Evolutionary conservation across 1,140 invertebrate species (phyloP).

Genomic region (Solenopsis invicta): DNA sequence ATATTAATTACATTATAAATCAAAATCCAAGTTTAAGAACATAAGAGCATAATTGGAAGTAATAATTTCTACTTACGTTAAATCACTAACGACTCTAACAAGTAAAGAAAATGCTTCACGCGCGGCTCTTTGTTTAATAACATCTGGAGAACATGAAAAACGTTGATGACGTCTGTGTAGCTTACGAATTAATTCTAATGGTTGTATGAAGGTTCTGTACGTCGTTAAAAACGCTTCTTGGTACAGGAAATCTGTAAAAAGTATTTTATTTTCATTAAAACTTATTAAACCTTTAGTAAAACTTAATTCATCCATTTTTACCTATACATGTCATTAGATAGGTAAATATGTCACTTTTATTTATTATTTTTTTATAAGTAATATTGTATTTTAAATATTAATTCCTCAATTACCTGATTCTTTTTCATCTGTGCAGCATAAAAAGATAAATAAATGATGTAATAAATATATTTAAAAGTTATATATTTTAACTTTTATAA

Average conservation of each 20-base stretch:
- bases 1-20: not conserved
- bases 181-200: constrained; percentile 95
- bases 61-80: constrained; percentile 91
- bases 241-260: constrained; percentile 94
- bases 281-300: not conserved
- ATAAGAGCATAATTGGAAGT: not conserved
- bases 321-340: too few species aligned
- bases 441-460: constrained; percentile 65
- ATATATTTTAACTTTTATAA: not conserved
- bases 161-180: constrained; percentile 95
- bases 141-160: constrained; percentile 92
- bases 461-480: constrained; percentile 54
- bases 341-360: not conserved
- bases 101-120: constrained; percentile 95
- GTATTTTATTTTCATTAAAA: not conserved
- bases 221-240: constrained; percentile 99
- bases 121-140: constrained; percentile 92
- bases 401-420: constrained; percentile 86
- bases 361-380: not conserved
- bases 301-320: not conserved
- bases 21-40: not conserved
- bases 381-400: constrained; percentile 1
- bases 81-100: constrained; percentile 96
- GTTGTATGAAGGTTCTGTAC: constrained; percentile 97
- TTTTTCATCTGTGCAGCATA: constrained; percentile 86